A percentile compares a stretch with the other conserved stretches of the same genome.
phyloP scores from a whole-genome alignment of 2,113 vertebrate species.

The Dipodomys merriami region DNA sequence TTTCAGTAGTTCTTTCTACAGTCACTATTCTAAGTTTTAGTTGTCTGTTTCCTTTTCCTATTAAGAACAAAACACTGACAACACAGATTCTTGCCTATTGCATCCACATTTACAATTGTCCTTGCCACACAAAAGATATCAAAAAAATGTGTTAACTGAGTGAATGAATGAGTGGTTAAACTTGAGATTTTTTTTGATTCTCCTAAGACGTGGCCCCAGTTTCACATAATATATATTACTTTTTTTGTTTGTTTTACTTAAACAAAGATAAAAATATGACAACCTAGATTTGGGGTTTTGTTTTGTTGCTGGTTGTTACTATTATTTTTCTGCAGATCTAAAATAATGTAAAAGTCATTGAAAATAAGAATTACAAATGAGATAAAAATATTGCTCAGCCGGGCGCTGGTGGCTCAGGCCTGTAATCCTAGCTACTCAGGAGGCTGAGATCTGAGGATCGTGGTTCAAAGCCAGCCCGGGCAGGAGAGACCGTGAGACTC shows the following conservation, averaged over 20 bases:
- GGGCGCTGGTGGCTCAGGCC: too few species aligned
- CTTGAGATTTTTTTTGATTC: not conserved
- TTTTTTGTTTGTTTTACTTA: not conserved
- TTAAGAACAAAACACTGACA: not conserved
- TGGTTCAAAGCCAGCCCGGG: too few species aligned
- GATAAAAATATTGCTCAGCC: slow-evolving; percentile 3
- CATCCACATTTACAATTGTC: not conserved
- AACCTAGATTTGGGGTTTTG: not conserved
- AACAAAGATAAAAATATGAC: not conserved
- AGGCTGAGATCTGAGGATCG: too few species aligned
- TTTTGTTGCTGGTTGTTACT: not conserved
- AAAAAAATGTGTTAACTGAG: not conserved
- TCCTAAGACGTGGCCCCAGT: not conserved
- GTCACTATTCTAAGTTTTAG: not conserved
- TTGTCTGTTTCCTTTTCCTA: not conserved
- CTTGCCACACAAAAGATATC: not conserved
- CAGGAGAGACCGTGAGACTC: too few species aligned
- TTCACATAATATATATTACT: not conserved
- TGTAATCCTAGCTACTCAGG: too few species aligned
- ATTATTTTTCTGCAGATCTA: not conserved
- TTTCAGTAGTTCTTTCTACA: slow-evolving; percentile 32
- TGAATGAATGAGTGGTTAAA: not conserved
- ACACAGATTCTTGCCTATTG: not conserved
- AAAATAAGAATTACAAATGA: not conserved
- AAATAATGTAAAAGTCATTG: not conserved